Base-by-base conservation (phyloP, 1,140 invertebrate species). In the Cydia pomonella region DNA sequence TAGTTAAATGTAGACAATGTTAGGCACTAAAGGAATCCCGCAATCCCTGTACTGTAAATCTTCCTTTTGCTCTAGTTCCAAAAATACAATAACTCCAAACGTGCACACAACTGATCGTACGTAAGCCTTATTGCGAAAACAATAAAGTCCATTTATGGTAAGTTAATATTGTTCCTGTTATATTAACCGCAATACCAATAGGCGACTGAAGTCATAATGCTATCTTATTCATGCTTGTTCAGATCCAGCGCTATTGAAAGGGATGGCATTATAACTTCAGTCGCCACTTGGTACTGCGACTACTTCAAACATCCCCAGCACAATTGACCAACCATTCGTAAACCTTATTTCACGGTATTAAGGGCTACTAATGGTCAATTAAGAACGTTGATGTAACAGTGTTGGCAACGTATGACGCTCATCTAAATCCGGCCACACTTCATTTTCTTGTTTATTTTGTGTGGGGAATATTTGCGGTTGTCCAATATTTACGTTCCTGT, bases 361-460 rank as follows among this genome's bases (percentile, higher is more conserved):
- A 59, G 18, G 18, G 9, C 50, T 21, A 21, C 10, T n/a, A 21
- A n/a, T n/a, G 18, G 9, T 16, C 18, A 59, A 7, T 59, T 9
- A 41, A 10, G 12, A 7, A 41, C 38, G 0, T 2, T 41, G n/a
- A n/a, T n/a, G n/a, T n/a, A n/a, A 41, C 10, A 13, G 21, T 59
- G 53, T 59, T 59, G 53, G 53, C 53, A 59, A 10, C 53, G 53
- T 59, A 59, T 59, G 53, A 59, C 53, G 53, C 53, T 21, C 21
- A 23, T 59, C 53, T 59, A 59, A 59, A 59, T 59, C 21, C 53
- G 53, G 53, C n/a, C 47, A 50, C 53, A 59, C 53, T 59, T 59
- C 21, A 59, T 59, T 59, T 59, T 59, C 53, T 23, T 59, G 53
- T 59, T 59, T 59, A 23, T 23, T 59, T 23, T 59, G 53, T 59